Evolutionary conservation across 1,140 invertebrate genomes (phyloP).

Genomic region (Diorhabda carinulata): DNA sequence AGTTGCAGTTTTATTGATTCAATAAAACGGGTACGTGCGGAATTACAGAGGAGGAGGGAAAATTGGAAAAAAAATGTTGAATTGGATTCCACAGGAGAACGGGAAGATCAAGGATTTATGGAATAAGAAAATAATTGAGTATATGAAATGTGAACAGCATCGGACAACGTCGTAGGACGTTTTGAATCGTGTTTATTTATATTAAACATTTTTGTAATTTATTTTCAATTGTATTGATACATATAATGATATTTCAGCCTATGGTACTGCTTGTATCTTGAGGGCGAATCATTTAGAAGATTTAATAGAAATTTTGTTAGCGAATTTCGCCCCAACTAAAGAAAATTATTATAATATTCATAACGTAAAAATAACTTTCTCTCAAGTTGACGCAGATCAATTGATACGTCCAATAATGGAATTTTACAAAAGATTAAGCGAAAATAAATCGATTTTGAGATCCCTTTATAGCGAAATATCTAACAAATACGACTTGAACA

Average conservation of each 20-base stretch:
- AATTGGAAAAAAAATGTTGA: too few species aligned
- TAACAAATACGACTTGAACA: conserved; percentile 35
- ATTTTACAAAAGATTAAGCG: conserved; percentile 33
- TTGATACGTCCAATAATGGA: conserved; percentile 33
- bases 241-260: conserved; percentile 19
- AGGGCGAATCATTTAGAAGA: conserved; percentile 30
- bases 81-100: too few species aligned
- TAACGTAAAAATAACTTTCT: conserved; percentile 32
- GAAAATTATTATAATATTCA: conserved; percentile 39
- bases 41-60: too few species aligned
- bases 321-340: conserved; percentile 34
- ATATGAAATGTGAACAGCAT: too few species aligned
- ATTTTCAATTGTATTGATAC: too few species aligned
- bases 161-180: too few species aligned
- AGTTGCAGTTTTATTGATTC: too few species aligned
- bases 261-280: conserved; percentile 39
- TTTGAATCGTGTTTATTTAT: too few species aligned
- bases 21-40: too few species aligned
- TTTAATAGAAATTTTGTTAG: conserved; percentile 29
- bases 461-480: conserved; percentile 28
- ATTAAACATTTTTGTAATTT: neutral
- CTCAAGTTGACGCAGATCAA: conserved; percentile 29
- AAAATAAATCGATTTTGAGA: conserved; percentile 37
- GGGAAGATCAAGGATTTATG: too few species aligned
- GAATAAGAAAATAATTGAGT: too few species aligned